These are phyloP conservation scores for Lasioglossum albipes DNA, from an alignment of 1,140 invertebrate genomes.

Conservation along the genomic window DNA sequence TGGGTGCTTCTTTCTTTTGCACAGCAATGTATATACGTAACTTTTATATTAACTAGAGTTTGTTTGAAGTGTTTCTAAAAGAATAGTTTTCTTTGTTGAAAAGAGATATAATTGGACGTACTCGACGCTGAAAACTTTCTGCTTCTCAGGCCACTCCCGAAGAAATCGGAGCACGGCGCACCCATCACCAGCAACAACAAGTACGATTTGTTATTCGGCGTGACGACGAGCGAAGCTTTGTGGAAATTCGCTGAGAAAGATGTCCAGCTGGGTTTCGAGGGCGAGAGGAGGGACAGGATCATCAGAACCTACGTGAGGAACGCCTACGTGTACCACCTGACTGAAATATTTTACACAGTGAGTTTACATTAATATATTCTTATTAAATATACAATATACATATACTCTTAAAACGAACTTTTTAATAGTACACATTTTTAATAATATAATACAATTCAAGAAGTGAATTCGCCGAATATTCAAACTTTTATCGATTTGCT, in stretches of 20 bases:
- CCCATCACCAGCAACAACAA: constrained; percentile 81
- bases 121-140: background rate
- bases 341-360: constrained; percentile 97
- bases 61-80: too few species aligned
- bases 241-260: constrained; percentile 91
- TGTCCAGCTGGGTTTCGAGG: constrained; percentile 93
- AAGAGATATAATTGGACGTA: too few species aligned
- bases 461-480: too few species aligned
- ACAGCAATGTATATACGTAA: too few species aligned
- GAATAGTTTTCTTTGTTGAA: too few species aligned
- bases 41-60: too few species aligned
- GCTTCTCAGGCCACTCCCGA: constrained; percentile 65
- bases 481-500: too few species aligned
- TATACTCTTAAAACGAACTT: too few species aligned
- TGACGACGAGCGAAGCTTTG: constrained; percentile 90
- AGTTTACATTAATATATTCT: constrained; percentile 43
- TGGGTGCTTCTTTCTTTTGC: too few species aligned
- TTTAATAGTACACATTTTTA: too few species aligned
- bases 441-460: too few species aligned
- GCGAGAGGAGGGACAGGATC: constrained; percentile 92
- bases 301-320: constrained; percentile 96
- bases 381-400: too few species aligned
- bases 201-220: constrained; percentile 91
- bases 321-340: constrained; percentile 95
- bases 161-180: constrained; percentile 76